A percentile compares a stretch with the other conserved stretches of the same genome.
phyloP scores from a whole-genome alignment of 1,140 invertebrate species.

The Maconellicoccus hirsutus region DNA sequence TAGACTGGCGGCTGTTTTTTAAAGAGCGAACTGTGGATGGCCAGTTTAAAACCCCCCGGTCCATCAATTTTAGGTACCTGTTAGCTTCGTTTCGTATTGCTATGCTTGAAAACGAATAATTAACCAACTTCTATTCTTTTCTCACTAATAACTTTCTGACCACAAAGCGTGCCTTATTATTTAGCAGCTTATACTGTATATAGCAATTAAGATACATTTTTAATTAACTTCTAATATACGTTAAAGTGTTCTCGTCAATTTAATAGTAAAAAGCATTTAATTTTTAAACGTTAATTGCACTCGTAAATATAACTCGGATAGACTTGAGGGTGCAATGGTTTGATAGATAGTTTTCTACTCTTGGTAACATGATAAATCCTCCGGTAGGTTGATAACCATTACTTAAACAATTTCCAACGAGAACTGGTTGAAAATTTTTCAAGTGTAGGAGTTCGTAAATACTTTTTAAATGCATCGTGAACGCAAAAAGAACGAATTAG shows the following conservation, averaged over 20 bases:
- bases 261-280: not conserved
- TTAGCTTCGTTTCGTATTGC: not conserved
- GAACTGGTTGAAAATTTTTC: no score
- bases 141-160: not conserved
- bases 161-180: constrained; percentile 7
- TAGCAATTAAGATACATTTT: not conserved
- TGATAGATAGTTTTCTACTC: no score
- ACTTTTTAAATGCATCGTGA: no score
- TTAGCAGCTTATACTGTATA: not conserved
- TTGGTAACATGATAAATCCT: no score
- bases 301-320: no score
- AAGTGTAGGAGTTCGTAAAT: no score
- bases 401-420: no score
- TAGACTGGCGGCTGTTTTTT: constrained; percentile 10
- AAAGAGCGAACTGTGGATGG: not conserved
- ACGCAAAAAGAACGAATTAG: no score
- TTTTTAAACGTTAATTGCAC: not conserved
- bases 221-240: not conserved
- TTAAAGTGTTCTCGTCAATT: not conserved
- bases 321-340: no score
- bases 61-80: not conserved
- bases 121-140: not conserved
- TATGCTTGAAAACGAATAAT: not conserved
- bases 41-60: not conserved
- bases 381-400: no score